phyloP scores from a whole-genome alignment of 2,888 invertebrate species.

The Muschampia plurimacula region DNA sequence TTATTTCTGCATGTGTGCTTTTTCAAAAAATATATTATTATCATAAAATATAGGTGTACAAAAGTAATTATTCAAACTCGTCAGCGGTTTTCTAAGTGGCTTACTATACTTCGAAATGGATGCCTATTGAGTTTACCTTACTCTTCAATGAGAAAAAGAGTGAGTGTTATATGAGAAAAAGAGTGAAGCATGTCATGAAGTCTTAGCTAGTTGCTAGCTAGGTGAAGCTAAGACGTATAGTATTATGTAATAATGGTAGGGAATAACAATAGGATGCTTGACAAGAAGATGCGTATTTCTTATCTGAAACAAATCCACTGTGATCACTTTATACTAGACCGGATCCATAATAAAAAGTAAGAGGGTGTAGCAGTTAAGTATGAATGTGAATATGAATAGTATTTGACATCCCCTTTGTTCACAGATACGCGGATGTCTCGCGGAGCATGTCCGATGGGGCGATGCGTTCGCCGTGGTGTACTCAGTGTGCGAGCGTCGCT shows the following conservation, averaged over 20 bases:
- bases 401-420: conserved; percentile 1
- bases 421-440: conserved; percentile 90
- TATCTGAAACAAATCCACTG: not conserved
- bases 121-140: not conserved
- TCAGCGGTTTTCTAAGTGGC: too few species aligned
- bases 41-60: too few species aligned
- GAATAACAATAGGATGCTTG: too few species aligned
- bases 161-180: not conserved
- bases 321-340: not conserved
- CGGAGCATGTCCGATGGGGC: conserved; percentile 92
- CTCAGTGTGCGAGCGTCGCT: conserved; percentile 87
- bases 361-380: not conserved
- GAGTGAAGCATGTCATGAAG: not conserved
- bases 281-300: not conserved
- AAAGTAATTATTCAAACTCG: too few species aligned
- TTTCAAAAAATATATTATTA: too few species aligned
- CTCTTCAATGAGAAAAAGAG: not conserved
- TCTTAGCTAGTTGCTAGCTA: too few species aligned
- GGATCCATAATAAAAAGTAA: not conserved
- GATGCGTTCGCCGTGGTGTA: conserved; percentile 94
- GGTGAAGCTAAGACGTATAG: too few species aligned
- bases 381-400: too few species aligned
- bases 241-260: too few species aligned
- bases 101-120: not conserved
- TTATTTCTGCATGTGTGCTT: too few species aligned